Evolutionary conservation across 2,113 vertebrate genomes (phyloP), one percentile per base, ranked within the genome.

Genomic region (Trogon melanurus): DNA sequence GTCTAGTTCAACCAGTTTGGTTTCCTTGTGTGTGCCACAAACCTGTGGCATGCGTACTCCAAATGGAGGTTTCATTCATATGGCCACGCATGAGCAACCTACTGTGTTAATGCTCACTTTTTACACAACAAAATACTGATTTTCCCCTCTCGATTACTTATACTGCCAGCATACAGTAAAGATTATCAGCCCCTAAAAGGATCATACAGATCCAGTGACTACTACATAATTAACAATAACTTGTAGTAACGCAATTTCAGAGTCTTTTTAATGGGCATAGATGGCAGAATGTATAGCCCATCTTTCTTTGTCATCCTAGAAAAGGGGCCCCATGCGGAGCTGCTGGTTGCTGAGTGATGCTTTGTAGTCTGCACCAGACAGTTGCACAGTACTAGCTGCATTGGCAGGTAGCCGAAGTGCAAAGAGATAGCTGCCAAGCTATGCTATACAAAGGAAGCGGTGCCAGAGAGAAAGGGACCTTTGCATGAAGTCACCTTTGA

Each of bases 351-450:
- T 98, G 98, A 98, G 98, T 98, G 98, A 98, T 97, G 98, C 98
- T 98, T 98, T 98, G 98, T 98, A 98, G 98, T 98, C 97, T 93
- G 97, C 96, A 98, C 98, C 98, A 98, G 98, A 98, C 97, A 97
- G 97, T 97, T 98, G 98, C 98, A 97, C 98, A 98, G 98, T 98
- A 98, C 98, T 98, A 99, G 98, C 98, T 99, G 99, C 98, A 98
- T 97, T 98, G 98, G 99, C 99, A 98, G 97, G 98, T 98, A 98
- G 98, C 98, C 98, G 98, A 98, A 97, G 96, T 97, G 98, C 98
- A 97, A 98, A 97, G 97, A 98, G 96, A 98, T 98, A 97, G 98
- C 98, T 99, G 98, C 98, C 98, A 98, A 98, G 97, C 98, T 97
- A 98, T 98, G 97, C 98, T 98, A 98, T 97, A 98, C 98, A 98